phyloP scores from a whole-genome alignment of 2,888 invertebrate species.

The Allolobophora icterica region DNA sequence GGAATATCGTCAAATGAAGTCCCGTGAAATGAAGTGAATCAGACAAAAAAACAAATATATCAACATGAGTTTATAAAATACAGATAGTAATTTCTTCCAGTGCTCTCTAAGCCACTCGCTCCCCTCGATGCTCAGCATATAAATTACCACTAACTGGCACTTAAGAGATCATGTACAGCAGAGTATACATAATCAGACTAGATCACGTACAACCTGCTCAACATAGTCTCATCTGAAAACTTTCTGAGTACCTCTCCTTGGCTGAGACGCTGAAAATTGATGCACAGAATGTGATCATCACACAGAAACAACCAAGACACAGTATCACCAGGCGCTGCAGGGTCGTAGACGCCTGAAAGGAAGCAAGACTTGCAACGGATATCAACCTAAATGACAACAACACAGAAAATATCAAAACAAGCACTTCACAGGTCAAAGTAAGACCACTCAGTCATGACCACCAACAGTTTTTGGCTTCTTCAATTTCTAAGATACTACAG shows the following conservation, averaged over 20 bases:
- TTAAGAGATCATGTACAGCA: neutral
- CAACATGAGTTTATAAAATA: neutral
- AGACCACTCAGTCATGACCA: neutral
- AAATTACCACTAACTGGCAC: neutral
- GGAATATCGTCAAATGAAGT: neutral
- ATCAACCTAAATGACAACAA: constrained; percentile 42
- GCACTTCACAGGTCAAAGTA: constrained; percentile 51
- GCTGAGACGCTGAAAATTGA: constrained; percentile 43
- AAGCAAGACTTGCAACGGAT: constrained; percentile 55
- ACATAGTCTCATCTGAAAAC: neutral
- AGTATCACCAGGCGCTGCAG: constrained; percentile 58
- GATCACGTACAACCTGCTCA: neutral
- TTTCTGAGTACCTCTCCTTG: constrained; percentile 13
- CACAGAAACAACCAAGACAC: constrained; percentile 57
- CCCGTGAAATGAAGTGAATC: neutral
- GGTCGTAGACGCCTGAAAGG: constrained; percentile 62
- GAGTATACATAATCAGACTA: neutral
- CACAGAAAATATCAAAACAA: neutral
- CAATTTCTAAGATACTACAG: no score
- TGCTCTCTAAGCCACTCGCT: neutral
- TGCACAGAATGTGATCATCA: constrained; percentile 58
- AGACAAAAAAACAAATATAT: neutral
- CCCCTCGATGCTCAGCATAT: neutral
- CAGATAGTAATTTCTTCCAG: neutral
- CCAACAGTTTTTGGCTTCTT: neutral